These are phyloP conservation scores for Pipra filicauda DNA, from an alignment of 2,113 vertebrate genomes.

Conservation along the genomic window DNA sequence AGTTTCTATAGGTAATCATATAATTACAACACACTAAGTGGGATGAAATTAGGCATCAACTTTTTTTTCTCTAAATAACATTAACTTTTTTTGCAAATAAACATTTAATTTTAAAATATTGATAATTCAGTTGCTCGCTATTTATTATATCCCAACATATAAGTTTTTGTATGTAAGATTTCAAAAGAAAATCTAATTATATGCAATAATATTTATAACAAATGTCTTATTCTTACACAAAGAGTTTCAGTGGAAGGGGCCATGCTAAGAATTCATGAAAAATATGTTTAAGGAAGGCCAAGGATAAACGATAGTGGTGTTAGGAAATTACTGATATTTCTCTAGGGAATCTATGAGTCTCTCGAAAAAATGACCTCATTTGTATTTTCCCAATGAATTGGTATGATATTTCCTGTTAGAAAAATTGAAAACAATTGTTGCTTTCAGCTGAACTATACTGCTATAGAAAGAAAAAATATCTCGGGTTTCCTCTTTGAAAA, in stretches of 20 bases:
- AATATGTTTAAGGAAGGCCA: constrained; percentile 67
- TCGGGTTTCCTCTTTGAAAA: constrained; percentile 59
- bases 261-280: constrained; percentile 61
- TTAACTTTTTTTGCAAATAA: constrained; percentile 62
- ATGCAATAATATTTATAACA: constrained; percentile 66
- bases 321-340: constrained; percentile 77
- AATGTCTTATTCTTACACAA: constrained; percentile 62
- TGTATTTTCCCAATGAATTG: constrained; percentile 71
- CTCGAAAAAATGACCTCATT: constrained; percentile 69
- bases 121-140: constrained; percentile 16
- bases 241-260: constrained; percentile 52
- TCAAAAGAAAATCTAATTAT: constrained; percentile 67
- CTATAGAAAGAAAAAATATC: not conserved
- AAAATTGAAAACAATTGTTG: constrained; percentile 70
- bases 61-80: constrained; percentile 69
- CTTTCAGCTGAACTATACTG: constrained; percentile 57
- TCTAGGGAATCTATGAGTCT: constrained; percentile 70
- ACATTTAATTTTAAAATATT: constrained; percentile 65
- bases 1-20: constrained; percentile 83
- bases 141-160: constrained; percentile 11
- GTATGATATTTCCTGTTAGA: constrained; percentile 72
- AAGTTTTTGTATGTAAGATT: constrained; percentile 51
- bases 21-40: constrained; percentile 80
- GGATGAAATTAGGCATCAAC: constrained; percentile 79
- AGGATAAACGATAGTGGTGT: constrained; percentile 63